Base-by-base conservation (phyloP, 1,140 invertebrate genomes). In the Meloidogyne chitwoodi region DNA sequence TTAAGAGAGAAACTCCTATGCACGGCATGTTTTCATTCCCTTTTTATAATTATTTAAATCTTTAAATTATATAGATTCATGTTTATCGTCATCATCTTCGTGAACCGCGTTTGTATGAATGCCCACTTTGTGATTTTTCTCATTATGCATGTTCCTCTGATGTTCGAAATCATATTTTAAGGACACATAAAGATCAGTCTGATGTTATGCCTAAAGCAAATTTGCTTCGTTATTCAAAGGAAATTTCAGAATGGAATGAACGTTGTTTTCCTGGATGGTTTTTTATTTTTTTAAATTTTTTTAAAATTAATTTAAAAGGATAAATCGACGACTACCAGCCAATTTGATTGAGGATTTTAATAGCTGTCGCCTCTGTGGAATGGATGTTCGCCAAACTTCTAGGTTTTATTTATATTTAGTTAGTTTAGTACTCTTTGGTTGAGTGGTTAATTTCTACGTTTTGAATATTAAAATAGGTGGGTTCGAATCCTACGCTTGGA, bases 231-330 rank as follows among this genome's bases (percentile, higher is more conserved):
- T 83, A 65, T 72, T 73, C 81, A 5, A 64, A 80, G 29, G 76
- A 83, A 67, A 83, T 83, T 26, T 70, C 66, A 29, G 82, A 83
- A 61, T 83, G 82, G 82, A 83, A 83, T 66, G 81, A 83, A n/a
- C 78, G 83, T 24, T 83, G 82, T 64, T 83, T 83, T 74, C 80
- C 80, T 26, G 82, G 82, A 61, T 83, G 82, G 82, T 56, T n/a
- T 56, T 56, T 1, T 5, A 56, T n/a, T 38, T 38, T 38, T 38
- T 38, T n/a, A 22, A n/a, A 56, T 16, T 6, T 56, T 56, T 56
- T 22, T 16, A n/a, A 56, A 56, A n/a, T 56, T 56, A n/a, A 6
- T 56, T 56, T n/a, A 56, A 56, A 41, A 41, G 48, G 48, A 84
- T 83, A 48, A 83, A 83, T 62, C 66, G 82, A 12, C 70, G 82